phyloP scores from a whole-genome alignment of 2,797 vertebrate species.

The Megaceryle alcyon region DNA sequence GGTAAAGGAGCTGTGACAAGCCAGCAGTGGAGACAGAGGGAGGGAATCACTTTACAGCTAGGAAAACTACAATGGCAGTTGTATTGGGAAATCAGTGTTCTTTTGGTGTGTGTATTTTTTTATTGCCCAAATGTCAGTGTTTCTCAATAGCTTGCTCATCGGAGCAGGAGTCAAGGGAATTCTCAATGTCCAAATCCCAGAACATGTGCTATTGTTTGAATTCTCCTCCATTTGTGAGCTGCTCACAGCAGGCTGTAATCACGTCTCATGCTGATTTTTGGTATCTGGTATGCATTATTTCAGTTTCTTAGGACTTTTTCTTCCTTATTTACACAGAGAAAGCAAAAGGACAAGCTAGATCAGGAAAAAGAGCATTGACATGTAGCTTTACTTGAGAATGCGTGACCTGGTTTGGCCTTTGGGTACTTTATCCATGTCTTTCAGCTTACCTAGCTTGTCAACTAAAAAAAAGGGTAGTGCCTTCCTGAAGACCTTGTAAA shows the following conservation, averaged over 20 bases:
- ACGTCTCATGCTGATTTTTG: slow-evolving; percentile 20
- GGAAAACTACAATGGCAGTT: slow-evolving; percentile 9
- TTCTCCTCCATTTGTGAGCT: slow-evolving; percentile 27
- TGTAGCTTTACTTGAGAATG: neutral
- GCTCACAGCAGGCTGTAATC: slow-evolving; percentile 33
- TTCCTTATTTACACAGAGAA: slow-evolving; percentile 15
- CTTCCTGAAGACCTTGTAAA: slow-evolving; percentile 33
- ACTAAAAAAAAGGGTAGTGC: neutral
- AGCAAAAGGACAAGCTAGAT: slow-evolving; percentile 15
- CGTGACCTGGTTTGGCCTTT: neutral
- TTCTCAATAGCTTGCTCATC: slow-evolving; percentile 62
- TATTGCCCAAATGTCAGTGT: slow-evolving; percentile 46
- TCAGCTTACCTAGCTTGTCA: neutral
- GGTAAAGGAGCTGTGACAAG: slow-evolving; percentile 11
- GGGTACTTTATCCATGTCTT: neutral
- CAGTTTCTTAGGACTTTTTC: slow-evolving; percentile 38
- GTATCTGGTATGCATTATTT: slow-evolving; percentile 51
- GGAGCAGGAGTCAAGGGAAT: slow-evolving; percentile 47
- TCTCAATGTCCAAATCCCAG: slow-evolving; percentile 43
- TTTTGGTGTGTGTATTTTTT: slow-evolving; percentile 8
- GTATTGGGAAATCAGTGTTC: slow-evolving; percentile 39
- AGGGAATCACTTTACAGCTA: neutral
- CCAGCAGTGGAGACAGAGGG: neutral
- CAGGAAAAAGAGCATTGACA: neutral
- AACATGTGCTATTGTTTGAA: slow-evolving; percentile 55